Conservation (phyloP, 2,113 vertebrate genomes). For the Sebastes fasciatus region DNA sequence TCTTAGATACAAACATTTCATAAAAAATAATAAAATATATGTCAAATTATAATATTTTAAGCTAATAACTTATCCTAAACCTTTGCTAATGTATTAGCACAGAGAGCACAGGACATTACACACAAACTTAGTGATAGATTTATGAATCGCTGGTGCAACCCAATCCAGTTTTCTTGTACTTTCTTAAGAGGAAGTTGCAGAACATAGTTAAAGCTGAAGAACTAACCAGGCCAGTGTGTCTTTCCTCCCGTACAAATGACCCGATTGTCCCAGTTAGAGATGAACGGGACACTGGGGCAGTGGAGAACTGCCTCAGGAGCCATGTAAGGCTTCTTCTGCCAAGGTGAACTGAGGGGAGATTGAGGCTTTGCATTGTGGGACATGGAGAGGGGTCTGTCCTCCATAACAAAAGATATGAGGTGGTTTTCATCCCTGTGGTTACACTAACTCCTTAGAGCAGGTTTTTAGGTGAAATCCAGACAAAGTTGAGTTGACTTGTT, state of each 20-base stretch:
- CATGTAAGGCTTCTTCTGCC: slow-evolving; percentile 10
- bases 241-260: slow-evolving; percentile 15
- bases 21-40: background rate
- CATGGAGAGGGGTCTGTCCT: slow-evolving; percentile 10
- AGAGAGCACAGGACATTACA: background rate
- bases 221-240: slow-evolving; percentile 38
- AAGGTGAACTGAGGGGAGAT: background rate
- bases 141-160: background rate
- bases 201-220: background rate
- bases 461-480: background rate
- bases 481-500: background rate
- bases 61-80: background rate
- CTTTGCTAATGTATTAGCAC: background rate
- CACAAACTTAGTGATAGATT: background rate
- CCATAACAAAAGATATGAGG: background rate
- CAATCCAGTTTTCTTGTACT: background rate
- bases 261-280: slow-evolving; percentile 35
- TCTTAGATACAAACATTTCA: background rate
- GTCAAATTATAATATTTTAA: background rate
- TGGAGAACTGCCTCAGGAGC: slow-evolving; percentile 29
- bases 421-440: background rate
- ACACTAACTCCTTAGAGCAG: background rate
- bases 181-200: background rate
- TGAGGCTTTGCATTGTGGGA: slow-evolving; percentile 17
- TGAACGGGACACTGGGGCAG: slow-evolving; percentile 27